These are phyloP conservation scores for Apodemus speciosus DNA, from an alignment of 2,113 vertebrate genomes.

Conservation along the genomic window DNA sequence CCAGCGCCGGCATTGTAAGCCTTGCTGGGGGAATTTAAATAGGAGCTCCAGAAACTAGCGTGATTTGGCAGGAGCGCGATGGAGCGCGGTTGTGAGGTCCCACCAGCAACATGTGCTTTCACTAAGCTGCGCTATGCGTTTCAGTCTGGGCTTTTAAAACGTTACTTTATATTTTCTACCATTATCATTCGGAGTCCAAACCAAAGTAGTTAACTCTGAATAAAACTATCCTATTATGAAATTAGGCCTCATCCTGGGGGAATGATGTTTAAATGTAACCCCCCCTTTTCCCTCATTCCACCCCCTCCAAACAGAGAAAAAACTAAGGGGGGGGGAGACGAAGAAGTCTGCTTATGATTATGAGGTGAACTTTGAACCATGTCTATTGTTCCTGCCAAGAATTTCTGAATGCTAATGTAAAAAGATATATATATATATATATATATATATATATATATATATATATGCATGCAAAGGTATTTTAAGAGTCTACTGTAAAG, in stretches of 20 bases:
- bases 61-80: slow-evolving; percentile 86
- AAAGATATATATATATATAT: slow-evolving; percentile 71
- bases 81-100: slow-evolving; percentile 85
- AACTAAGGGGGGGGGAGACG: neutral
- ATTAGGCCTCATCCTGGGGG: slow-evolving; percentile 75
- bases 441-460: slow-evolving; percentile 57
- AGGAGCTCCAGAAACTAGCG: slow-evolving; percentile 83
- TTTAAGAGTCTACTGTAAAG: slow-evolving; percentile 72
- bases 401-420: slow-evolving; percentile 80
- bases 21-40: slow-evolving; percentile 85
- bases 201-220: slow-evolving; percentile 81
- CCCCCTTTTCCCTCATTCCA: slow-evolving; percentile 1
- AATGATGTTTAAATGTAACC: slow-evolving; percentile 70
- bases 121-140: slow-evolving; percentile 81
- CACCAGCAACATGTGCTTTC: slow-evolving; percentile 87
- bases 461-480: slow-evolving; percentile 72
- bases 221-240: slow-evolving; percentile 82
- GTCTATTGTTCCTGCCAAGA: slow-evolving; percentile 81
- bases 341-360: slow-evolving; percentile 87
- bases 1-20: slow-evolving; percentile 80
- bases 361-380: slow-evolving; percentile 84
- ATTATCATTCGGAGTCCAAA: slow-evolving; percentile 76
- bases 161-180: slow-evolving; percentile 80
- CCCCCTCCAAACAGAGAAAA: neutral
- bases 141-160: slow-evolving; percentile 80